Percentiles rank a stretch among this genome's conserved stretches.
phyloP scores from a whole-genome alignment of 2,888 invertebrate genomes.

The Melanostoma scalare region DNA sequence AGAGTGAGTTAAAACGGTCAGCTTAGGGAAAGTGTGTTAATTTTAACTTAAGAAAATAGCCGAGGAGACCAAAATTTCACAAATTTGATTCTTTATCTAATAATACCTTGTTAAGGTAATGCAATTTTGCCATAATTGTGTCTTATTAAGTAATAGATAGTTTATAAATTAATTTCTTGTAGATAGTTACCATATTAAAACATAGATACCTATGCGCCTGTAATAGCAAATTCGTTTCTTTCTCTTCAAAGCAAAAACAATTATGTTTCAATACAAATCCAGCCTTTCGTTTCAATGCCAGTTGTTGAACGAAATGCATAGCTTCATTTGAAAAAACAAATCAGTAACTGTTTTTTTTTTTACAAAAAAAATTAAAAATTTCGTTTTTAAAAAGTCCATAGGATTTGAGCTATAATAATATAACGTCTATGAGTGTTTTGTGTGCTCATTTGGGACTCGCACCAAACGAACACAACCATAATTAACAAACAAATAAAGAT shows the following conservation, averaged over 20 bases:
- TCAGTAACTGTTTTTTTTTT: constrained; percentile 6
- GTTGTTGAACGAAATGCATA: constrained; percentile 45
- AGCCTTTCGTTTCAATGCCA: constrained; percentile 7
- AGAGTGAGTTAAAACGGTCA: constrained; percentile 4
- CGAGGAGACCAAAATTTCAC: constrained; percentile 27
- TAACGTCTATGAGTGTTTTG: constrained; percentile 26
- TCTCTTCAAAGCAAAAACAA: constrained; percentile 16
- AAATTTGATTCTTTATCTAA: constrained; percentile 47
- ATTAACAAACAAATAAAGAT: constrained; percentile 58
- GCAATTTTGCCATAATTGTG: constrained; percentile 9
- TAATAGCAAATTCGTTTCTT: constrained; percentile 44
- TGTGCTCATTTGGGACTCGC: constrained; percentile 54
- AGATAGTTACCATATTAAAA: constrained; percentile 49
- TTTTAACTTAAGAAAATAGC: constrained; percentile 30
- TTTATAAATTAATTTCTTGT: constrained; percentile 22
- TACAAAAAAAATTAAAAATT: constrained; percentile 41
- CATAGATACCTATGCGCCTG: constrained; percentile 33
- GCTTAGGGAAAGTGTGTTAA: not conserved
- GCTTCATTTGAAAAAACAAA: constrained; percentile 15
- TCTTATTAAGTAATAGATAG: constrained; percentile 49
- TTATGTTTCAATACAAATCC: not conserved
- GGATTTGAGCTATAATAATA: constrained; percentile 67
- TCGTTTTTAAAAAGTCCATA: constrained; percentile 62
- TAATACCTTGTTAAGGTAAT: constrained; percentile 38
- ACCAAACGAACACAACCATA: constrained; percentile 64